Evolutionary conservation across 2,113 vertebrate species (phyloP), one percentile per base, ranked within the genome.

Genomic region (Galemys pyrenaicus): DNA sequence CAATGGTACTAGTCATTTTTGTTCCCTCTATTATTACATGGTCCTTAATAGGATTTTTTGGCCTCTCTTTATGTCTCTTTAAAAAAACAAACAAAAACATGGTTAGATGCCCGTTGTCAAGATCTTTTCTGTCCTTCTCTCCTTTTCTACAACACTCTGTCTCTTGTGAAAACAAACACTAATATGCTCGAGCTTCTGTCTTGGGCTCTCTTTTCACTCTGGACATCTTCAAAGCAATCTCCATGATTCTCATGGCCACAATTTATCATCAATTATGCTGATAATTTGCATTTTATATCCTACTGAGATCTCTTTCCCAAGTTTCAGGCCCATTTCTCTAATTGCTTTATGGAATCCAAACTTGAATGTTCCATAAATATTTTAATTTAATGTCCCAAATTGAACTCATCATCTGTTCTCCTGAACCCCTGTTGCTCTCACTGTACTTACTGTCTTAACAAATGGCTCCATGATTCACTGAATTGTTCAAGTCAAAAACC

Each of bases 251-350:
- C 15, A 13, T 93, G 56, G 41, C 56, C 22, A 60, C 46, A 83
- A 7, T 60, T 19, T 54, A 74, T 26, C 64, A 49, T 32, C 30
- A 68, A 0, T 86, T 86, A 77, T 16, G 30, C 58, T 24, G 26
- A 19, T 77, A 83, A 62, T 32, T 81, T 37, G 39, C 13, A 80
- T 7, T 73, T 39, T 74, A 60, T 65, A 65, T 74, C 30, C 26
- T 84, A 32, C 67, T 91, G 24, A 22, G 35, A 44, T 58, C 56
- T 81, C 56, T 82, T 85, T 74, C 39, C 54, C 30, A 71, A 28
- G 56, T 94, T 85, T 94, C 71, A 87, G 64, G 60, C 26, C 68
- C 32, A 49, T 85, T 87, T 91, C 49, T 84, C 54, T 95, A 70
- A 70, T 46, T 85, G 44, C 39, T 35, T 81, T 84, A 20, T 51